Percentiles rank a stretch among this genome's conserved stretches.
Conservation (phyloP, 2,797 vertebrate species). For the Protosalanx chinensis region DNA sequence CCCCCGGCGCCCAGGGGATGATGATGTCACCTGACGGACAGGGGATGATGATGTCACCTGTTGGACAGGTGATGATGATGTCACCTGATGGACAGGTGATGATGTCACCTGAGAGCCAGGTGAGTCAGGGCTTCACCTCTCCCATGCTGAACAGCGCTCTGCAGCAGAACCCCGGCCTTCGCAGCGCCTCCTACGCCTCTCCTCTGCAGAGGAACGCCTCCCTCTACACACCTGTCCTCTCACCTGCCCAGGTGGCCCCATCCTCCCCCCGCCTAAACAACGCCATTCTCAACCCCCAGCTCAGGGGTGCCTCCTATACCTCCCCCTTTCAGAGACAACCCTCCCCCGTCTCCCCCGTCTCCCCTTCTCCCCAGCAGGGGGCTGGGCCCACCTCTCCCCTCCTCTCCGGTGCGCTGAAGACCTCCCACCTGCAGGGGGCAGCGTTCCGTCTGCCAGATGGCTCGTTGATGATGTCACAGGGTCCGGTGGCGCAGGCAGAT, state of each 20-base stretch:
- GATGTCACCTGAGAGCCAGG: conserved; percentile 21
- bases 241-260: conserved; percentile 42
- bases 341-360: conserved; percentile 47
- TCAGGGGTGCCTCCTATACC: conserved; percentile 66
- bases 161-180: conserved; percentile 51
- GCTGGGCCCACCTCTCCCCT: conserved; percentile 35
- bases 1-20: conserved; percentile 35
- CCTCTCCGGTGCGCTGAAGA: conserved; percentile 52
- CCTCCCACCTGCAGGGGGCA: conserved; percentile 59
- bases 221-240: conserved; percentile 57
- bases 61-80: conserved; percentile 27
- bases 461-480: conserved; percentile 52
- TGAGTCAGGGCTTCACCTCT: conserved; percentile 35
- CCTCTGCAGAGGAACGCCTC: conserved; percentile 65
- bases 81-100: conserved; percentile 36
- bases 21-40: conserved; percentile 35
- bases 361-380: conserved; percentile 39
- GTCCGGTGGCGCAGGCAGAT: conserved; percentile 23
- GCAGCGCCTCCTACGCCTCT: conserved; percentile 55
- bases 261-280: conserved; percentile 59
- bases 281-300: conserved; percentile 63
- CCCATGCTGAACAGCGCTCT: conserved; percentile 51
- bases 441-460: conserved; percentile 58
- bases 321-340: conserved; percentile 60
- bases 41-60: not conserved